Base-by-base conservation (phyloP, 2,888 invertebrate genomes). In the Steinernema carpocapsae region DNA sequence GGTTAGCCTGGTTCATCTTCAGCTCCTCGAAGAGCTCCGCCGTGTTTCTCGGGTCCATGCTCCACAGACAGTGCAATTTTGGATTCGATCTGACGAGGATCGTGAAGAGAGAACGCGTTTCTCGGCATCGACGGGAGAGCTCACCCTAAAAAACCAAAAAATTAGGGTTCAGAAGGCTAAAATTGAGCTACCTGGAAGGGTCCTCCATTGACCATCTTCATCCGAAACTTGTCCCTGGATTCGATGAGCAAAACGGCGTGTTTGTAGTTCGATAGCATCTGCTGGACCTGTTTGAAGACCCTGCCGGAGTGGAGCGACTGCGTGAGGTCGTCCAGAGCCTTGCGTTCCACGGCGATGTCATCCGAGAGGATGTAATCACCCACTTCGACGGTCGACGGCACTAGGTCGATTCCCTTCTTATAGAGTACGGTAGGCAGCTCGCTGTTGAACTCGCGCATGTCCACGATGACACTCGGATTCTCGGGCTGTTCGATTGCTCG, bases 331-430 rank as follows among this genome's bases (percentile, higher is more conserved):
- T 94, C 94, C 78, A 97, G 79, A 1, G 86, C 85, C 82, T 99
- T 99, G 72, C 99, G 91, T 89, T 99, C 99, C 22, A 99, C 93
- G 87, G 97, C 97, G 80, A 97, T 93, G 26, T 96, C 94, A 0
- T 96, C 94, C 0, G 97, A 94, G 19, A 99, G 90, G 86, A 99
- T 94, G 88, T 99, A 99, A 89, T 99, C 99, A 0, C 97, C 99
- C 76, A 99, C 79, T 72, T 82, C 83, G 64, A 95, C 91, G n/a
- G 94, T 94, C 0, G 94, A 90, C 0, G 95, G 80, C 4, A 94
- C 92, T 72, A 99, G 93, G 87, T 94, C 93, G 76, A 99, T 93
- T 7, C 95, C 95, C 73, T 94, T 92, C 86, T 93, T 93, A 88
- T 99, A 96, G 75, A 99, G 92, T 70, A 97, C 90, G 1, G 95